Base-by-base conservation (phyloP, 1,140 invertebrate genomes). In the Hyles euphorbiae region DNA sequence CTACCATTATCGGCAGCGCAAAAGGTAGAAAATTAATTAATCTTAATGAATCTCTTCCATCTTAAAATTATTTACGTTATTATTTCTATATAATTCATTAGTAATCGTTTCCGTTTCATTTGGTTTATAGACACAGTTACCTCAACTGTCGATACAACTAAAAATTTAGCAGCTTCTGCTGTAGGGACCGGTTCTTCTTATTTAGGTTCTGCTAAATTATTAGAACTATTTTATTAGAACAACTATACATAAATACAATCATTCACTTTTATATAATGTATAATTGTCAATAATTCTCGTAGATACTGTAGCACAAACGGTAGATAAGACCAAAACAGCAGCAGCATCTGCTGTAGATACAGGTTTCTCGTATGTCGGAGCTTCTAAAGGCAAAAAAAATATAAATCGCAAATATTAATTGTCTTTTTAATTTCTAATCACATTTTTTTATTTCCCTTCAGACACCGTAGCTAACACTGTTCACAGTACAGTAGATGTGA, bases 401-500 rank as follows among this genome's bases (percentile, higher is more conserved):
- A 22, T 22, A 22, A 0, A 22, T 22, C 5, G 36, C 8, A 8
- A 5, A 1, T 48, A n/a, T n/a, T 11, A 10, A 3, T 8, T 11
- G n/a, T 11, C 3, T 1, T 48, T 48, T 48, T 2, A 3, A n/a
- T 10, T 48, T 48, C n/a, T 10, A 8, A n/a, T 11, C n/a, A 11
- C n/a, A 48, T 48, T 7, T n/a, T 48, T 11, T 10, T 50, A 5
- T 50, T 54, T 58, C 34, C 47, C 10, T 58, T 45, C 63, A 65
- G 67, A 66, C 34, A 59, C 66, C 9, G 57, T 70, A 51, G 59
- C 59, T 45, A 67, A 65, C 47, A 73, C 71, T 22, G 58, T 73
- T n/a, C 63, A 67, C 36, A 58, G 59, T 9, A 73, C 75, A 12
- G 70, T 85, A 63, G 80, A 82, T 60, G 72, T 67, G 1, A 86